phyloP scores from a whole-genome alignment of 2,888 invertebrate genomes.

The Amphipyra berbera region DNA sequence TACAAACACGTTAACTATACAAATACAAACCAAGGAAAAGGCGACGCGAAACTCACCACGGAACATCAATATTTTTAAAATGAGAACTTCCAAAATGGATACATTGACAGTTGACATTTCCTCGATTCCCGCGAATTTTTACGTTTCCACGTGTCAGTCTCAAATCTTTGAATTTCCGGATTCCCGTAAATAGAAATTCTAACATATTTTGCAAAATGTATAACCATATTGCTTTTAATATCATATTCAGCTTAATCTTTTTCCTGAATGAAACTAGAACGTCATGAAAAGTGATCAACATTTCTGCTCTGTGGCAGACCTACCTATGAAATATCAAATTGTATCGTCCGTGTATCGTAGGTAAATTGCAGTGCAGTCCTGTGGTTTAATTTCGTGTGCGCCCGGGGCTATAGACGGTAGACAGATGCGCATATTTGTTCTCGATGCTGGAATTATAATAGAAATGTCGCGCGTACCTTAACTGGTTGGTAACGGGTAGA shows the following conservation, averaged over 20 bases:
- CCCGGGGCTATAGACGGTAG: conserved; percentile 56
- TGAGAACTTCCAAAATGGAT: too few species aligned
- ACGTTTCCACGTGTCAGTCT: conserved; percentile 22
- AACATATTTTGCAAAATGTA: not conserved
- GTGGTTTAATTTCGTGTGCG: conserved; percentile 62
- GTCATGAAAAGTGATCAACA: conserved; percentile 3
- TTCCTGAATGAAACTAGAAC: not conserved
- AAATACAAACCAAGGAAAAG: too few species aligned
- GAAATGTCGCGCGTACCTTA: conserved; percentile 41
- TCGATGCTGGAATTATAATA: conserved; percentile 51
- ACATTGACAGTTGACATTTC: conserved; percentile 18
- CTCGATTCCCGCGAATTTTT: conserved; percentile 7
- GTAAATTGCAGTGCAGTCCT: conserved; percentile 60
- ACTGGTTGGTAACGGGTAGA: conserved; percentile 27
- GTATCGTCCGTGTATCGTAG: conserved; percentile 36
- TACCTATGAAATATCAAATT: conserved; percentile 39
- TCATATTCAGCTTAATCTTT: not conserved
- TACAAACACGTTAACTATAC: too few species aligned
- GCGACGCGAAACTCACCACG: too few species aligned
- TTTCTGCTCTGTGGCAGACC: not conserved
- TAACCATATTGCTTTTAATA: not conserved
- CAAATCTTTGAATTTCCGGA: conserved; percentile 8
- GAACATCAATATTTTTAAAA: too few species aligned
- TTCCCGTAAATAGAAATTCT: not conserved
- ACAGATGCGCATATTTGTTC: conserved; percentile 50